phyloP scores from a whole-genome alignment of 2,113 vertebrate species.

The Athene noctua region DNA sequence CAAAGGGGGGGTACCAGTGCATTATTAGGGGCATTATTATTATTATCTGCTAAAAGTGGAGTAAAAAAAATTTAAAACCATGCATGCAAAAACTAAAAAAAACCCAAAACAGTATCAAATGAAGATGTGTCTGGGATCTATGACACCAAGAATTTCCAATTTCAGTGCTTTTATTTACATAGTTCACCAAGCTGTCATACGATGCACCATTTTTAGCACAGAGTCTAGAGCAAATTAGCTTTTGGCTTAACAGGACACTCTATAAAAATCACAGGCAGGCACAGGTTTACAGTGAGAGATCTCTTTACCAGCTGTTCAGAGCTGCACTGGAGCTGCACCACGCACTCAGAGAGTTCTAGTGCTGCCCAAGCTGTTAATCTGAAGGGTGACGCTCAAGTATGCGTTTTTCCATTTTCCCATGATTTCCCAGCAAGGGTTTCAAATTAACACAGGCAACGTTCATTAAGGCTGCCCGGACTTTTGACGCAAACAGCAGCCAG shows the following conservation, averaged over 20 bases:
- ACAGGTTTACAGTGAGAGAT: background rate
- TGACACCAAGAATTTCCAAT: background rate
- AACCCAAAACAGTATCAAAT: background rate
- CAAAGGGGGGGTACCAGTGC: background rate
- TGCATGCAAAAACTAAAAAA: background rate
- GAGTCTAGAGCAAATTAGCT: conserved; percentile 32
- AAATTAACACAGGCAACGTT: conserved; percentile 26
- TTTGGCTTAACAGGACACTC: conserved; percentile 12
- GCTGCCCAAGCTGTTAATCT: background rate
- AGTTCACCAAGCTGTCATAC: background rate
- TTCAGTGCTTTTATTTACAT: background rate
- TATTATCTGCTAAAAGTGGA: background rate
- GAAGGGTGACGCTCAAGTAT: background rate
- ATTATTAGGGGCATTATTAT: background rate
- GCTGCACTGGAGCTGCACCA: background rate
- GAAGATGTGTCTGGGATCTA: background rate
- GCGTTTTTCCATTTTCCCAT: conserved; percentile 36
- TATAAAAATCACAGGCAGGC: conserved; percentile 24
- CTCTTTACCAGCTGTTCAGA: conserved; percentile 14
- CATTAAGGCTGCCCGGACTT: conserved; percentile 19
- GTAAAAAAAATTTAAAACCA: background rate
- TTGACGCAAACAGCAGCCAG: conserved; percentile 37
- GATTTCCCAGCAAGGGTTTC: conserved; percentile 56
- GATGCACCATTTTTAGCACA: conserved; percentile 20
- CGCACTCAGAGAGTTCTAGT: background rate